Percentiles rank a stretch among this genome's conserved stretches.
Conservation (phyloP, 2,888 invertebrate genomes). For the Stenchaetothrips biformis region DNA sequence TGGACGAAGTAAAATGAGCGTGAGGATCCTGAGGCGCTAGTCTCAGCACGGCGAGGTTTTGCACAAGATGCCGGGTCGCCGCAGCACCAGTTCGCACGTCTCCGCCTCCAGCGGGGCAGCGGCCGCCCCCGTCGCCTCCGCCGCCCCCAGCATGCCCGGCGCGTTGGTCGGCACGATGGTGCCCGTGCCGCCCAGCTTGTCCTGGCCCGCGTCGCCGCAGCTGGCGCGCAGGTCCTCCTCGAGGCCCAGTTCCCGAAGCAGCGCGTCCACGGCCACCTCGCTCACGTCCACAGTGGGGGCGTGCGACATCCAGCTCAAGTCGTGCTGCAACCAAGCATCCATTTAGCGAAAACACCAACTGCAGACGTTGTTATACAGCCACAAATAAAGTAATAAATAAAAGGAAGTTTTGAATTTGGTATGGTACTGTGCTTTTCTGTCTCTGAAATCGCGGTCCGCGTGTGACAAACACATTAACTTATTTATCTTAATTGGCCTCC, state of each 20-base stretch:
- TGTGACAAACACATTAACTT: background rate
- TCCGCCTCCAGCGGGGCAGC: background rate
- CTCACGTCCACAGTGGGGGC: slow-evolving; percentile 8
- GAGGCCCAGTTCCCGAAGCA: background rate
- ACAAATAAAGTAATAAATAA: background rate
- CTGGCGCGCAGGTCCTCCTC: slow-evolving; percentile 17
- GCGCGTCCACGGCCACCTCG: slow-evolving; percentile 1
- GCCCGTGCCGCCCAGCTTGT: background rate
- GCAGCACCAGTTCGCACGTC: slow-evolving; percentile 7
- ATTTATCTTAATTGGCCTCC: background rate
- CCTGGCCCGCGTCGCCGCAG: slow-evolving; percentile 2
- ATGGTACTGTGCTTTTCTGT: background rate
- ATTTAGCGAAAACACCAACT: too few species aligned
- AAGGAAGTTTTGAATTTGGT: background rate
- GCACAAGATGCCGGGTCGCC: background rate
- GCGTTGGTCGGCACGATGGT: background rate
- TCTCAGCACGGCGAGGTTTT: background rate
- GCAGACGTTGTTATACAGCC: background rate
- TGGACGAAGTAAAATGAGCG: too few species aligned
- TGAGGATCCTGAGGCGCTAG: too few species aligned
- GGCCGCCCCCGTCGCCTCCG: background rate
- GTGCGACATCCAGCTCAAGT: slow-evolving; percentile 6
- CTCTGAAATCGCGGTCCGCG: background rate
- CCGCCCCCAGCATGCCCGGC: background rate
- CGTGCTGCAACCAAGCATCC: background rate